phyloP scores from a whole-genome alignment of 2,113 vertebrate genomes.

The Melanostigma gelatinosum region DNA sequence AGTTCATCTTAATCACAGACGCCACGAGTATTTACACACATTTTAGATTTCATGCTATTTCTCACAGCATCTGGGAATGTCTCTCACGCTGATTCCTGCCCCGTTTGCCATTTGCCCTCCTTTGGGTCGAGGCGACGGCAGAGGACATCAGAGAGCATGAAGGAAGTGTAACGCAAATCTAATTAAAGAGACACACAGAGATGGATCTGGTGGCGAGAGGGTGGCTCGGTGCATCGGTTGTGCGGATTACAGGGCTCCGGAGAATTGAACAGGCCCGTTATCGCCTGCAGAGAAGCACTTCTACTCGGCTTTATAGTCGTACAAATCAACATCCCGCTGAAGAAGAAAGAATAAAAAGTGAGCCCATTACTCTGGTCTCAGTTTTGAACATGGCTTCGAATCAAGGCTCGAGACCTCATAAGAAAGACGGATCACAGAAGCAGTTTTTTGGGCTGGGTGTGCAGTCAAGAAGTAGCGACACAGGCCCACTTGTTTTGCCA shows the following conservation, averaged over 20 bases:
- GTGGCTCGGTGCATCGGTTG: conserved; percentile 29
- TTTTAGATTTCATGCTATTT: conserved; percentile 21
- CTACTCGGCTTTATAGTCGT: background rate
- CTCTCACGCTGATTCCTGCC: background rate
- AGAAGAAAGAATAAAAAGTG: conserved; percentile 36
- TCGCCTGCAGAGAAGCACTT: conserved; percentile 40
- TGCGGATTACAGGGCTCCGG: conserved; percentile 52
- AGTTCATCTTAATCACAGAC: conserved; percentile 16
- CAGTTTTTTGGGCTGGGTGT: background rate
- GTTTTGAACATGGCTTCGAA: conserved; percentile 22
- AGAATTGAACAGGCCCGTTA: conserved; percentile 60
- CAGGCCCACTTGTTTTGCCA: background rate
- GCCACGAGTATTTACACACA: conserved; percentile 1
- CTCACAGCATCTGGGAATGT: conserved; percentile 18
- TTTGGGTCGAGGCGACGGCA: conserved; percentile 11
- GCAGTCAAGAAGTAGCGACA: background rate
- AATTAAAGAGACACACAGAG: conserved; percentile 66
- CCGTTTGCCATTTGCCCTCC: background rate
- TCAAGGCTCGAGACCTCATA: background rate
- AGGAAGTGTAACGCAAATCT: conserved; percentile 72
- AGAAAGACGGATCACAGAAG: conserved; percentile 13
- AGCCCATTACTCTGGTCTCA: conserved; percentile 28
- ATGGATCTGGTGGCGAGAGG: conserved; percentile 48
- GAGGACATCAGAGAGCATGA: conserved; percentile 62
- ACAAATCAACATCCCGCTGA: conserved; percentile 36